These are phyloP conservation scores for Myotis planiceps DNA, from an alignment of 2,797 vertebrate genomes.

Conservation along the genomic window DNA sequence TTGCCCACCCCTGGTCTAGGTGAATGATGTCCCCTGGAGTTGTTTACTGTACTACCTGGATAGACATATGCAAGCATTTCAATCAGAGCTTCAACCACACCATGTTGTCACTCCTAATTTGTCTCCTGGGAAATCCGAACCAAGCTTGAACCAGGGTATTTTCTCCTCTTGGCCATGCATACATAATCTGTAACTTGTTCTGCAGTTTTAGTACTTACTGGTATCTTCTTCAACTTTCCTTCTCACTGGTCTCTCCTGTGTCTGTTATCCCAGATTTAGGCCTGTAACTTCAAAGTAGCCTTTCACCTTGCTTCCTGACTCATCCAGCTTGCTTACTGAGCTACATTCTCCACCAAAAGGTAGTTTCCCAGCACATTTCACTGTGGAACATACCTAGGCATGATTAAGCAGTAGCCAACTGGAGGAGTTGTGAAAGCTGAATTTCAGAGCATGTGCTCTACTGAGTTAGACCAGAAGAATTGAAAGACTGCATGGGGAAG, in stretches of 20 bases:
- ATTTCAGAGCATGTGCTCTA: not conserved
- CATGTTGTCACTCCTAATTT: not conserved
- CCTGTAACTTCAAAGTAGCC: not conserved
- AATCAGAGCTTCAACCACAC: not conserved
- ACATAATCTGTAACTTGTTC: not conserved
- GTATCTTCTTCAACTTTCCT: not conserved
- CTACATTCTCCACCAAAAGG: not conserved
- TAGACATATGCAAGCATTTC: not conserved
- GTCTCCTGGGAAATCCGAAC: not conserved
- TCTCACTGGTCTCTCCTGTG: not conserved
- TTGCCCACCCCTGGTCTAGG: not conserved
- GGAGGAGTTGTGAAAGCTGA: not conserved
- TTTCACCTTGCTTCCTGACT: not conserved
- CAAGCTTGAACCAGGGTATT: not conserved
- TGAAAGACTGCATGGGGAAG: not conserved
- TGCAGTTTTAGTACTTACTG: not conserved
- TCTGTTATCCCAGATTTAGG: not conserved
- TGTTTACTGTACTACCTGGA: not conserved
- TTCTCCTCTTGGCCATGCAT: not conserved
- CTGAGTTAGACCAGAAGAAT: not conserved
- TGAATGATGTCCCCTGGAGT: not conserved
- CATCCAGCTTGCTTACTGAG: not conserved
- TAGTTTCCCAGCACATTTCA: not conserved
- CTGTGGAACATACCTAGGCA: not conserved
- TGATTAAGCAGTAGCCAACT: not conserved